Conservation (phyloP, 1,140 invertebrate species). For the Cotesia chilonis region DNA sequence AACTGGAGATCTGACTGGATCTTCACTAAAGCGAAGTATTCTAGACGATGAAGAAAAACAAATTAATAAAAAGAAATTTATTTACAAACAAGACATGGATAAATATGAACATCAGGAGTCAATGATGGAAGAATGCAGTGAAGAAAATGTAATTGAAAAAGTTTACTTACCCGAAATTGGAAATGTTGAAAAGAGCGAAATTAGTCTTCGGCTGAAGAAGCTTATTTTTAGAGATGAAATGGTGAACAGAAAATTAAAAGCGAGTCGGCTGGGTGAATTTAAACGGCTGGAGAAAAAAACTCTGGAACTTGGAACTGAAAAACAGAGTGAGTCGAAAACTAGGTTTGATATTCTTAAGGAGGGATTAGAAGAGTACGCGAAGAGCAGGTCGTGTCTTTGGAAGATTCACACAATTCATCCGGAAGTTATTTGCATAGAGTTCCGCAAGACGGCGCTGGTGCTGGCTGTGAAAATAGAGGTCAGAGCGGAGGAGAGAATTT, state of each 20-base stretch:
- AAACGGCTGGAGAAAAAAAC: neutral
- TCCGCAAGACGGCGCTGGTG: neutral
- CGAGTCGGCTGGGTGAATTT: neutral
- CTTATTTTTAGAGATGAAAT: neutral
- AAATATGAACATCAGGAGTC: too few species aligned
- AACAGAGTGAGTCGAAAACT: neutral
- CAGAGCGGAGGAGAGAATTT: neutral
- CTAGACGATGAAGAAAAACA: too few species aligned
- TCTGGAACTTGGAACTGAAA: neutral
- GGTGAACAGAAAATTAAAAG: slow-evolving; percentile 2
- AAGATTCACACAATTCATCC: neutral
- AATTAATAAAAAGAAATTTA: too few species aligned
- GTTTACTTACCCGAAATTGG: too few species aligned
- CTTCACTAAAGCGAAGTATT: too few species aligned
- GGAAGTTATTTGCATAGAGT: slow-evolving; percentile 15
- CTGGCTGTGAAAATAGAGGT: slow-evolving; percentile 6
- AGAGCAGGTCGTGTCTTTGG: neutral
- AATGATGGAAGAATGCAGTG: too few species aligned
- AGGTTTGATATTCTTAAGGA: neutral
- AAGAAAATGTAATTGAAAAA: too few species aligned
- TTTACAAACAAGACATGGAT: too few species aligned
- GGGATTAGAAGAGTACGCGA: neutral
- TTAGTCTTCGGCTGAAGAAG: neutral
- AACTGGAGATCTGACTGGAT: too few species aligned
- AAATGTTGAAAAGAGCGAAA: neutral